Evolutionary conservation across 2,888 invertebrate species (phyloP).

Genomic region (Oxytorus armatus): DNA sequence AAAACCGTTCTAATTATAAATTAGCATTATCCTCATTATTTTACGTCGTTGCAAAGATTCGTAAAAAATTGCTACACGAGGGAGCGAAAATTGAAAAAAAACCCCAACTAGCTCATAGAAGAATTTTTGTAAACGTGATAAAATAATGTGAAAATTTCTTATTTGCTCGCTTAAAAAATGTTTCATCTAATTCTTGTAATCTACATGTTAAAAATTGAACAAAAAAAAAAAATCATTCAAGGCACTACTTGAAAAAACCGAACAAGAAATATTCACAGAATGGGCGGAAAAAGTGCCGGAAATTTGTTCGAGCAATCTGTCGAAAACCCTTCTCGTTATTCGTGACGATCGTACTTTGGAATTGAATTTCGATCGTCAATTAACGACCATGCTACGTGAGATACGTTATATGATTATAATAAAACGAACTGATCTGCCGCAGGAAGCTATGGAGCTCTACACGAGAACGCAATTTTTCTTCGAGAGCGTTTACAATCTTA

Average conservation of each 20-base stretch:
- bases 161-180: no score
- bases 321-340: conserved; percentile 87
- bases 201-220: no score
- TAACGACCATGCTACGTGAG: conserved; percentile 91
- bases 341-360: conserved; percentile 86
- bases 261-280: conserved; percentile 87
- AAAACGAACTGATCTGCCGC: conserved; percentile 87
- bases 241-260: conserved; percentile 87
- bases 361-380: conserved; percentile 89
- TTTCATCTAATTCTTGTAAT: no score
- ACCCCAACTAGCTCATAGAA: no score
- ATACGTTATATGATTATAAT: conserved; percentile 91
- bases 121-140: no score
- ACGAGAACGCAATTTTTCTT: conserved; percentile 89
- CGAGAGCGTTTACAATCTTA: conserved; percentile 82
- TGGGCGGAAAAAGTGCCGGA: conserved; percentile 90
- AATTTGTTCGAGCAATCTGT: conserved; percentile 88
- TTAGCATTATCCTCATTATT: no score
- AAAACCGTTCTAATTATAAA: no score
- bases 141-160: no score
- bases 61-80: no score
- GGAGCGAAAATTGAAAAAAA: no score
- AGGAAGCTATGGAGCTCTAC: conserved; percentile 88
- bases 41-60: no score
- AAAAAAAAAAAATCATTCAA: conserved; percentile 57